Base-by-base conservation (phyloP, 1,140 invertebrate species). In the Wasmannia auropunctata region DNA sequence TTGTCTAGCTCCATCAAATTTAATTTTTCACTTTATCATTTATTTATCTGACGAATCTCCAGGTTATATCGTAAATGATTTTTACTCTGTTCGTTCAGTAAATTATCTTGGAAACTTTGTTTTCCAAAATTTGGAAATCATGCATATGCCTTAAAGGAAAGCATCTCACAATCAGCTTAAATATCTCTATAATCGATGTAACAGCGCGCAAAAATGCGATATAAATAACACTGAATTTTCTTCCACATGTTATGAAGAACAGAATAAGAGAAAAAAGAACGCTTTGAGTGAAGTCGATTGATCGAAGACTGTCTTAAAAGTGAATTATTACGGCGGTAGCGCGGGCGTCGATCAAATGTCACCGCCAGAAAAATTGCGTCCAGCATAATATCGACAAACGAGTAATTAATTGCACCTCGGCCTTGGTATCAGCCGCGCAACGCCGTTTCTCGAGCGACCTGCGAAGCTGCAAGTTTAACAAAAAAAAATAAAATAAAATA, bases 341-440 rank as follows among this genome's bases (percentile, higher is more conserved):
- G 22, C 49, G 51, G 31, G 28, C n/a, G 25, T 81, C 67, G 37
- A 46, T 58, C 79, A 83, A 43, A 72, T 25, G 51, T 83, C 51
- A 25, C n/a, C 51, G 51, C 51, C 51, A 74, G 65, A 34, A 72
- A 83, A 83, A 72, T 83, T 34, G 37, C 34, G 60, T 51, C 31
- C 43, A 49, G 28, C 58, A 22, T 80, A 74, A 83, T 60, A 83
- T 83, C 49, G 79, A 60, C 67, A 74, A 83, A 83, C 37, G 25
- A 74, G 69, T 74, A 72, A 83, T 74, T 83, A 74, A 83, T 83
- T 83, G 14, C 40, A 60, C 31, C n/a, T 46, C 28, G 56, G 28
- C 16, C 31, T 25, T 6, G 7, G 28, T 72, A 31, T 46, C 4
- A 46, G 14, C 25, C 31, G 28, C 56, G 34, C 72, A n/a, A n/a